phyloP scores from a whole-genome alignment of 2,113 vertebrate species.

The Sprattus sprattus region DNA sequence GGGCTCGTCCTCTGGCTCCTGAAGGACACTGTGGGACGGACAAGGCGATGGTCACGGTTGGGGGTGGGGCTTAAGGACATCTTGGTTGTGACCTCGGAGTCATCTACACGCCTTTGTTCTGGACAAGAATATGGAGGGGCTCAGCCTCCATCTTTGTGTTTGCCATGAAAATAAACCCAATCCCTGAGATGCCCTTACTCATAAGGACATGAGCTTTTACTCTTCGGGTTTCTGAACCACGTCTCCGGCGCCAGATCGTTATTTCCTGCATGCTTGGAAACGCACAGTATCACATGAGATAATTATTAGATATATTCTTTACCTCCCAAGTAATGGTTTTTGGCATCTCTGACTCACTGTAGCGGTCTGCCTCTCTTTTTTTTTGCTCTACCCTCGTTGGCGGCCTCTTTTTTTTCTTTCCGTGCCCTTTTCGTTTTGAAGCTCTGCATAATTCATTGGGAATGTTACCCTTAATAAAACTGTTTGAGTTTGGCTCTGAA shows the following conservation, averaged over 20 bases:
- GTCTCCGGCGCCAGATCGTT: slow-evolving; percentile 51
- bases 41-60: background rate
- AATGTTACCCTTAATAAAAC: slow-evolving; percentile 51
- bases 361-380: slow-evolving; percentile 38
- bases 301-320: slow-evolving; percentile 65
- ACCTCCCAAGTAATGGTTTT: slow-evolving; percentile 56
- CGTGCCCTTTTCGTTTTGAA: slow-evolving; percentile 44
- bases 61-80: background rate
- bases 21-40: background rate
- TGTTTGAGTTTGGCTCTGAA: slow-evolving; percentile 33
- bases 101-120: background rate
- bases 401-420: slow-evolving; percentile 25
- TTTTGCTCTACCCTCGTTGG: slow-evolving; percentile 22
- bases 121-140: background rate
- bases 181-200: slow-evolving; percentile 61
- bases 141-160: background rate
- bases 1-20: background rate
- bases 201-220: slow-evolving; percentile 54
- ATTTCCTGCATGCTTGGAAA: slow-evolving; percentile 59
- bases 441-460: slow-evolving; percentile 47
- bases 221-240: slow-evolving; percentile 44
- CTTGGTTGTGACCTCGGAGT: background rate
- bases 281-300: slow-evolving; percentile 50
- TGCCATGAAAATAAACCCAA: slow-evolving; percentile 32
- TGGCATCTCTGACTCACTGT: slow-evolving; percentile 60